Evolutionary conservation across 1,140 invertebrate genomes (phyloP), one percentile per base, ranked within the genome.

Genomic region (Lerema accius): DNA sequence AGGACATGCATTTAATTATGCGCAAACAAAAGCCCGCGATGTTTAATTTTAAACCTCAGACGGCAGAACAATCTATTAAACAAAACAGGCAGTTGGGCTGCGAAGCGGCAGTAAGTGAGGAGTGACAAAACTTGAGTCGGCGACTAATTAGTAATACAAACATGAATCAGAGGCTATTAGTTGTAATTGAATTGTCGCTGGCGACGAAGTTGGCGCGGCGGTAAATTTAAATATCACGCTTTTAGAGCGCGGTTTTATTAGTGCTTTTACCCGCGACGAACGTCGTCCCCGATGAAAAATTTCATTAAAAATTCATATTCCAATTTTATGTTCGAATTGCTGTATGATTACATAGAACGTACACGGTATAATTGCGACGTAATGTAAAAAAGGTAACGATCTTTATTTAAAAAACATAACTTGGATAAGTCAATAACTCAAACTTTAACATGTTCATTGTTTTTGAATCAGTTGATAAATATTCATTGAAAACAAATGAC

Each of bases 131-230:
- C 83, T 90, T 87, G 80, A 86, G 84, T 78, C 77, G 71, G 63
- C 77, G 80, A 88, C 84, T 89, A 89, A 90, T 90, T 90, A 89
- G 80, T 79, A 84, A 88, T 88, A 89, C 86, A 90, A 90, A 90
- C 88, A 90, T 89, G 88, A 90, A 90, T 90, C 88, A 90, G 83
- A 65, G 84, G 84, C 87, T 88, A 90, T 90, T 89, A 90, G 78
- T 86, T 84, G 84, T 90, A 90, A 90, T 90, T 89, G 84, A 90
- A 90, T 89, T 89, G 86, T 86, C 82, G 78, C 75, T 63, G 70
- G 76, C 82, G 78, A 76, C 71, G 73, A 81, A 86, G 83, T 85
- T 84, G 73, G 71, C 71, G 75, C 83, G 69, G 77, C 76, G 71
- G 76, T 71, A 76, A 89, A 90, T 88, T 90, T 90, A 90, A 90